Evolutionary conservation across 2,888 invertebrate species (phyloP), one percentile per base, ranked within the genome.

Genomic region (Stenchaetothrips biformis): DNA sequence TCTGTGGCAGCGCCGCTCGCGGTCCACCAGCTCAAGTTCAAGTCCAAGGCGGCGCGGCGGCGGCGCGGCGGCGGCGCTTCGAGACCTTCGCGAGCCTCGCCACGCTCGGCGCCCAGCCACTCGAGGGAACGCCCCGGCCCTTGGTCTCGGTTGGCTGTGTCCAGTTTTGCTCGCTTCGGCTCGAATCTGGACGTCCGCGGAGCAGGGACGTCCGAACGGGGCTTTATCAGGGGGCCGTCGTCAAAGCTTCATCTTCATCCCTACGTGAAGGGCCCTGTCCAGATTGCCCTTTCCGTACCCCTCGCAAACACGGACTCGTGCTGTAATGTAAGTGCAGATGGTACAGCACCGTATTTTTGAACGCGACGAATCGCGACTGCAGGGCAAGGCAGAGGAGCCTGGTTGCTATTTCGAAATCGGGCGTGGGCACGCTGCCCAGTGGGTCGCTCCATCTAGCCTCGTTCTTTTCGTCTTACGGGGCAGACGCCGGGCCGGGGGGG

Each of bases 401-500:
- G 16, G 59, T 59, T 18, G 59, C 67, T 74, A 74, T 74, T 74
- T 74, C 67, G 67, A 74, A 74, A 74, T 74, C 25, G 67, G 25
- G 67, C 67, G 67, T 74, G 67, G 67, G 67, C 67, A 74, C 11
- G 21, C 21, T 74, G 67, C 67, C 67, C 67, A 74, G 67, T 74
- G 25, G 67, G 67, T 74, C 67, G 67, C 67, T 21, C 16, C 6
- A 18, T 11, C 16, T 11, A 18, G 16, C 53, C 16, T 37, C 37
- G 37, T 37, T 37, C 37, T 37, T 37, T 37, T 37, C 37, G 37
- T 37, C 37, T 37, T 37, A 37, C 37, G 37, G 37, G 37, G 37
- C 37, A 37, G 37, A 37, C 37, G 37, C 37, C 53, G 53, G 53
- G 53, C 53, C 11, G 53, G 53, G 53, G 13, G 16, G 53, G 53